These are phyloP conservation scores for Pyxicephalus adspersus DNA, from an alignment of 2,113 vertebrate species.

Conservation along the genomic window DNA sequence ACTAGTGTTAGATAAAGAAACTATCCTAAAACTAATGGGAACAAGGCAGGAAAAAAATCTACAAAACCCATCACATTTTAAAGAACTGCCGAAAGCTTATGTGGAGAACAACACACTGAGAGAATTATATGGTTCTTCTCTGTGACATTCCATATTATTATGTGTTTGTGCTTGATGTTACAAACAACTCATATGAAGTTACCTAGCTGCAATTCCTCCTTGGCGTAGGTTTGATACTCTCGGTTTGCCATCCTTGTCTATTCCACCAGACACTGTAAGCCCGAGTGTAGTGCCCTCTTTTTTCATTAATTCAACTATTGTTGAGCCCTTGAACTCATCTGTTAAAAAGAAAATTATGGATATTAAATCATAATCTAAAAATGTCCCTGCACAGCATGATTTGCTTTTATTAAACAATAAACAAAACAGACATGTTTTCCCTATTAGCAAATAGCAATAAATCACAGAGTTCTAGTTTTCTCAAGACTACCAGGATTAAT, in stretches of 20 bases:
- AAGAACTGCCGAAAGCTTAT: neutral
- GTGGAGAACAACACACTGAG: neutral
- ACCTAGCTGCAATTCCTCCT: slow-evolving; percentile 97
- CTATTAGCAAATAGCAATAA: slow-evolving; percentile 27
- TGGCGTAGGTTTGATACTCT: slow-evolving; percentile 95
- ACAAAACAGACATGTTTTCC: neutral
- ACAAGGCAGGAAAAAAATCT: no score
- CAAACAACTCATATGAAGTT: slow-evolving; percentile 58
- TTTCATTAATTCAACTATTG: slow-evolving; percentile 95
- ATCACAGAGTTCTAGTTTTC: neutral
- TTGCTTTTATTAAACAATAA: slow-evolving; percentile 10
- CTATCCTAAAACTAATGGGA: no score
- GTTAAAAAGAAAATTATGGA: slow-evolving; percentile 66
- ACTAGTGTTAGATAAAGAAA: no score
- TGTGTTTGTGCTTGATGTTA: neutral
- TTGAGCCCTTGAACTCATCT: slow-evolving; percentile 97
- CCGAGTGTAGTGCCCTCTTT: slow-evolving; percentile 97
- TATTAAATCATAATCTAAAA: slow-evolving; percentile 59
- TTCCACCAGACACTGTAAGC: slow-evolving; percentile 92
- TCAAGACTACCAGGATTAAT: neutral
- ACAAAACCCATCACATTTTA: no score
- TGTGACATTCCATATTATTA: neutral
- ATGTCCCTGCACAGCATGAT: slow-evolving; percentile 5
- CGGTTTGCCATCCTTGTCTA: slow-evolving; percentile 96
- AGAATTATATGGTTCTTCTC: neutral